A percentile compares a stretch with the other conserved stretches of the same genome.
Evolutionary conservation across 1,140 invertebrate genomes (phyloP).

Genomic region (Drosophila suzukii): DNA sequence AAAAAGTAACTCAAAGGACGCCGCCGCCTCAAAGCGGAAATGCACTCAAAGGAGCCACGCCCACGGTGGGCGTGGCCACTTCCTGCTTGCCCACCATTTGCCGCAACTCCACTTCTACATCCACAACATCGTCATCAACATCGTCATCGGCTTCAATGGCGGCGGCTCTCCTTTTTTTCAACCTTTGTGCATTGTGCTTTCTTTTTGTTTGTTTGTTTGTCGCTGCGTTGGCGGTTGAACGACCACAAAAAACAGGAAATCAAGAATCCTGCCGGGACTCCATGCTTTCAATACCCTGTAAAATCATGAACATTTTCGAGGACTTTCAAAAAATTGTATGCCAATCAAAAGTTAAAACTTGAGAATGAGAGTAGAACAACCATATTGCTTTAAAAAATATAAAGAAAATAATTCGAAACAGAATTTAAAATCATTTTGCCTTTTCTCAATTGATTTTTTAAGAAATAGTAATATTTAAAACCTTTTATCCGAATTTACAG

Average conservation of each 20-base stretch:
- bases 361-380: neutral
- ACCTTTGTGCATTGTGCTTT: constrained; percentile 49
- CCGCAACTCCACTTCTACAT: neutral
- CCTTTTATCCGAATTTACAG: no score
- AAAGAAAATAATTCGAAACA: neutral
- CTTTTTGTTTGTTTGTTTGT: constrained; percentile 48
- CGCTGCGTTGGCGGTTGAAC: constrained; percentile 45
- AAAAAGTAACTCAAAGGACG: constrained; percentile 49
- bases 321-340: neutral
- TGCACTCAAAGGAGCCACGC: constrained; percentile 64
- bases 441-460: no score
- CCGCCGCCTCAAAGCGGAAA: constrained; percentile 58
- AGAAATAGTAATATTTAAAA: no score
- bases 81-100: constrained; percentile 2
- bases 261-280: neutral
- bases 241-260: constrained; percentile 26
- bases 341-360: no score
- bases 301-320: no score
- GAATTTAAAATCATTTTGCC: no score
- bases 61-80: constrained; percentile 10
- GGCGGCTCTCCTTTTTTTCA: constrained; percentile 32
- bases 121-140: constrained; percentile 9
- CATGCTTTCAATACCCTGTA: constrained; percentile 3
- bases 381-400: neutral
- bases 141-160: constrained; percentile 47